Evolutionary conservation across 2,113 vertebrate genomes (phyloP), one percentile per base, ranked within the genome.

Genomic region (Sylvicapra grimmia): DNA sequence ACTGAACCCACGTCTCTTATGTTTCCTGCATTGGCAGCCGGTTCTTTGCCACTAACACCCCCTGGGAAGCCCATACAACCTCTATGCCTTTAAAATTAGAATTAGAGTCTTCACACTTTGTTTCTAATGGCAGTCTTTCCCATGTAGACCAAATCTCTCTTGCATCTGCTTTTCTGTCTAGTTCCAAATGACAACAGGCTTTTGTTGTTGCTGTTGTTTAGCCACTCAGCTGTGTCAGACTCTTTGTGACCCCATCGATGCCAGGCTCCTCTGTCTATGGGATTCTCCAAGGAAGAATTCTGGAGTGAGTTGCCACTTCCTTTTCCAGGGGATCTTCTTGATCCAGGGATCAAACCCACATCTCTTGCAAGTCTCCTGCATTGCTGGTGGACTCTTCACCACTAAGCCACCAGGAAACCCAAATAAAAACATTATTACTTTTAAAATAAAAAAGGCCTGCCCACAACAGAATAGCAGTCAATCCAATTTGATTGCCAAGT

Each of bases 371-470:
- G 10, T 75, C 36, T 75, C 36, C 36, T 75, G 68, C 68, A 75
- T 25, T 75, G 68, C 36, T 40, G n/a, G 10, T 6, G 10, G 19
- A 40, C n/a, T 75, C 68, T 72, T 72, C 36, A 75, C n/a, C 68
- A 75, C 19, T 75, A 40, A 75, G 68, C 68, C 68, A 40, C 21
- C 5, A 0, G 36, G 68, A 75, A 75, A 36, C 68, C 97, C 97
- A 98, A 99, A 98, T 98, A 98, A 98, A 98, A 98, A 96, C 79
- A 98, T 90, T 97, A 58, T 90, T 97, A 98, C 89, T 98, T 98
- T 97, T 98, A 97, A 98, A 98, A 96, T 97, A 95, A 44, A 96
- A 98, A 97, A 97, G 54, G 53, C 88, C 90, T 96, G 96, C 72
- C 95, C 77, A 97, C 83, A 97, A 97, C 63, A 90, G 86, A 98